phyloP scores from a whole-genome alignment of 2,797 vertebrate genomes.

The Cyclura pinguis region DNA sequence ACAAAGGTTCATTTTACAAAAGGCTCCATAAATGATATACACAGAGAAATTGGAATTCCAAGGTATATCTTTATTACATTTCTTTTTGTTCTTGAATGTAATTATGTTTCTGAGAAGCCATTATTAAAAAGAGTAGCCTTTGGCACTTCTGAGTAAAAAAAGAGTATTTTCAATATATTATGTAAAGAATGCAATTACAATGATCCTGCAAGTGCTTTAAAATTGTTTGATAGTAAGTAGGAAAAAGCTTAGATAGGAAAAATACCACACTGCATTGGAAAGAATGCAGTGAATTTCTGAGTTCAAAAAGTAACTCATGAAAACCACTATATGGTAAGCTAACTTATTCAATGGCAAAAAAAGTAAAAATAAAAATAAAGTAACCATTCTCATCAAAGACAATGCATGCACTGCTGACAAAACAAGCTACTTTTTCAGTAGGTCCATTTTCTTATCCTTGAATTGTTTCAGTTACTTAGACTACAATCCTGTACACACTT shows the following conservation, averaged over 20 bases:
- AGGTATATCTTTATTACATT: conserved; percentile 77
- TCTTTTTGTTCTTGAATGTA: conserved; percentile 77
- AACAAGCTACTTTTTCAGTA: conserved; percentile 73
- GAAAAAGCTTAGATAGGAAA: conserved; percentile 81
- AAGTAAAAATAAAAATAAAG: conserved; percentile 56
- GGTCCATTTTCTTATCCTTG: conserved; percentile 74
- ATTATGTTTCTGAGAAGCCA: conserved; percentile 81
- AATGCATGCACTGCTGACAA: conserved; percentile 65
- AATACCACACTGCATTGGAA: conserved; percentile 81
- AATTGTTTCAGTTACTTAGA: conserved; percentile 80
- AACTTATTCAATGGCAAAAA: conserved; percentile 72
- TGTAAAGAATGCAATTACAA: conserved; percentile 84
- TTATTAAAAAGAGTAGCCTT: conserved; percentile 87
- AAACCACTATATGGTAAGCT: conserved; percentile 66
- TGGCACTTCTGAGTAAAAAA: conserved; percentile 88
- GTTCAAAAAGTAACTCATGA: conserved; percentile 75
- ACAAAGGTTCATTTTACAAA: conserved; percentile 87
- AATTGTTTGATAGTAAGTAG: conserved; percentile 84
- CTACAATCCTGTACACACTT: background rate
- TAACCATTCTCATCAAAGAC: conserved; percentile 72
- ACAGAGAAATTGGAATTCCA: conserved; percentile 87
- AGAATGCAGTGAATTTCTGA: conserved; percentile 80
- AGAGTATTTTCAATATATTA: conserved; percentile 84
- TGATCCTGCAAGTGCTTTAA: conserved; percentile 86
- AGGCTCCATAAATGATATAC: conserved; percentile 89